phyloP scores from a whole-genome alignment of 2,797 vertebrate genomes.

The Tachyglossus aculeatus region DNA sequence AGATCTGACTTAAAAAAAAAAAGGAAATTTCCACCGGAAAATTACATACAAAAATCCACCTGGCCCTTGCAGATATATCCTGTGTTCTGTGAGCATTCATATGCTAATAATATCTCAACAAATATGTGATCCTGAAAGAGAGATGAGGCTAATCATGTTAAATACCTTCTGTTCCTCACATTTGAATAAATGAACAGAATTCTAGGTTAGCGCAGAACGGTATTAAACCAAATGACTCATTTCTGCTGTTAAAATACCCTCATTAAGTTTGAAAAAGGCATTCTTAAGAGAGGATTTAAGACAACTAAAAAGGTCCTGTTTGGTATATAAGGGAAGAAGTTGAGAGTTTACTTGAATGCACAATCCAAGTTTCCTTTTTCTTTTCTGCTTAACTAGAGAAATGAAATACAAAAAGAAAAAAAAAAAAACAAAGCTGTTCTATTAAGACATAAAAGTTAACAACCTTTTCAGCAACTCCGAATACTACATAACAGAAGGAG shows the following conservation, averaged over 20 bases:
- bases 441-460: neutral
- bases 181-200: rapidly evolving
- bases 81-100: too few relatives aligned
- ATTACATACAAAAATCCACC: too few relatives aligned
- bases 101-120: too few relatives aligned
- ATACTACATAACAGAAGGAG: slow-evolving; percentile 9
- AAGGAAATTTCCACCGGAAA: too few relatives aligned
- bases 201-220: neutral
- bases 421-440: neutral
- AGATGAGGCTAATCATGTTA: too few relatives aligned
- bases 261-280: slow-evolving; percentile 2
- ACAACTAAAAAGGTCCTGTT: neutral
- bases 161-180: too few relatives aligned
- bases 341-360: neutral
- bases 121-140: too few relatives aligned
- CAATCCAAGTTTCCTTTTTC: slow-evolving; percentile 8
- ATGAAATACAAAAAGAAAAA: neutral
- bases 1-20: too few relatives aligned
- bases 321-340: neutral
- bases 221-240: slow-evolving; percentile 1
- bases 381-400: slow-evolving; percentile 7
- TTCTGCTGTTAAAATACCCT: slow-evolving; percentile 29
- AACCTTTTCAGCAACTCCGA: neutral
- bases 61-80: too few relatives aligned
- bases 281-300: slow-evolving; percentile 2